A percentile compares a stretch with the other conserved stretches of the same genome.
These are phyloP conservation scores for Arge pagana DNA, from an alignment of 2,888 invertebrate species.

Conservation along the genomic window DNA sequence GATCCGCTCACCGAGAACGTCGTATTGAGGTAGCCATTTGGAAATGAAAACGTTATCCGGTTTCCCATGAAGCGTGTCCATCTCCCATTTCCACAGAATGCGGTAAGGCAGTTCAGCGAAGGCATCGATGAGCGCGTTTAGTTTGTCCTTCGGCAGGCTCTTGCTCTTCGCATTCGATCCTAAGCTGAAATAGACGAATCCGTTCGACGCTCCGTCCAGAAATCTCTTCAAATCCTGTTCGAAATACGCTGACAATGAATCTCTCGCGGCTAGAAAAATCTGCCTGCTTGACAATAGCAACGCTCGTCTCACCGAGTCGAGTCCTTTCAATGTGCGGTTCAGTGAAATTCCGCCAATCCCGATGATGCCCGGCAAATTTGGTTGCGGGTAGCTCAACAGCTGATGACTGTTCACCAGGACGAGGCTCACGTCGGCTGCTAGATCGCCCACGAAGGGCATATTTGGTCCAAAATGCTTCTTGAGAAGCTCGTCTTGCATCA, in stretches of 20 bases:
- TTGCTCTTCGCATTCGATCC: slow-evolving; percentile 56
- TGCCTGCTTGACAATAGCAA: too few species aligned
- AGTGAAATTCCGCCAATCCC: background rate
- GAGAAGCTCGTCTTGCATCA: background rate
- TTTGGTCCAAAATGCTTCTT: slow-evolving; percentile 1
- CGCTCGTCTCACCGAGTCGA: too few species aligned
- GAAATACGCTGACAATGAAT: too few species aligned
- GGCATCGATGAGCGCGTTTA: slow-evolving; percentile 47
- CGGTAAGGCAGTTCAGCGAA: slow-evolving; percentile 51
- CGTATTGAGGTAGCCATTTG: slow-evolving; percentile 56
- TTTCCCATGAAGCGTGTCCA: slow-evolving; percentile 41
- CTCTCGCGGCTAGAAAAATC: too few species aligned
- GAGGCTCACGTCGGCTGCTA: background rate
- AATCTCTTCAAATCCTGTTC: slow-evolving; percentile 50
- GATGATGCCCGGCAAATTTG: background rate
- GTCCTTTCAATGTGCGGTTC: too few species aligned
- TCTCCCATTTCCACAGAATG: slow-evolving; percentile 55
- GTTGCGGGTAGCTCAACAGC: background rate
- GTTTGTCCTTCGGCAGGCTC: slow-evolving; percentile 46
- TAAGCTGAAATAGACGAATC: slow-evolving; percentile 55
- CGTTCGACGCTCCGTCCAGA: slow-evolving; percentile 47
- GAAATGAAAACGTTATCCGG: slow-evolving; percentile 58
- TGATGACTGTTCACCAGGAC: background rate
- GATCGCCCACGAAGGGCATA: background rate
- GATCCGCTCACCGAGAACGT: background rate